These are phyloP conservation scores for Lochmaea capreae DNA, from an alignment of 2,888 invertebrate genomes.

Conservation along the genomic window DNA sequence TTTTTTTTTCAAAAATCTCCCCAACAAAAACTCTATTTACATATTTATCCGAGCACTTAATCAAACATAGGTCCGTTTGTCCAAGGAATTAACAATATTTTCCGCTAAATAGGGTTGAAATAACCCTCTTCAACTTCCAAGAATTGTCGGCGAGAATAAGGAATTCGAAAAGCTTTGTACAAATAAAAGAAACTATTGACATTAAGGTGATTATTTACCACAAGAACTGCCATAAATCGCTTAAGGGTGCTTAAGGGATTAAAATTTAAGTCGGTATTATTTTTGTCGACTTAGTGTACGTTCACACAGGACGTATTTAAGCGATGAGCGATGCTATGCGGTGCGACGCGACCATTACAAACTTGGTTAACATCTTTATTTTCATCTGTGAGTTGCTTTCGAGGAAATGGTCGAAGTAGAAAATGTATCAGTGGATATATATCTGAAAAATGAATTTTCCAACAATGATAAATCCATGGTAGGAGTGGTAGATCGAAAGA, in stretches of 20 bases:
- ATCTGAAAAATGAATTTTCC: no score
- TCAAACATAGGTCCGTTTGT: slow-evolving; percentile 11
- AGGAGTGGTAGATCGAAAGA: no score
- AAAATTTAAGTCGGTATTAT: background rate
- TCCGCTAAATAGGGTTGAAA: slow-evolving; percentile 21
- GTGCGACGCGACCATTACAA: no score
- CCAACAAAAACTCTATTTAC: background rate
- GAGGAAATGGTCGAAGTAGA: no score
- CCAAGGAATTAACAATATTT: slow-evolving; percentile 10
- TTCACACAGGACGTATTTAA: no score
- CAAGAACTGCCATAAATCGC: slow-evolving; percentile 14
- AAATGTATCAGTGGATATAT: no score
- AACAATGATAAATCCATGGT: no score
- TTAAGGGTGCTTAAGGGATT: slow-evolving; percentile 3
- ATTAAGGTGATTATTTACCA: slow-evolving; percentile 22
- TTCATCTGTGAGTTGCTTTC: no score
- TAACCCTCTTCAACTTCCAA: slow-evolving; percentile 22
- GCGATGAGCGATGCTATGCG: no score
- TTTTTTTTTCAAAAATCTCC: background rate
- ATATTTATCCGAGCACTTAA: slow-evolving; percentile 5
- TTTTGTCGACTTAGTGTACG: background rate
- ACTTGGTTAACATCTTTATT: no score
- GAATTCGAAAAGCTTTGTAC: slow-evolving; percentile 16
- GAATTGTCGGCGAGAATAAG: slow-evolving; percentile 10
- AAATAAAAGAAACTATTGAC: slow-evolving; percentile 24